A percentile compares a stretch with the other conserved stretches of the same genome.
phyloP scores from a whole-genome alignment of 2,113 vertebrate genomes.

The Varanus komodoensis region DNA sequence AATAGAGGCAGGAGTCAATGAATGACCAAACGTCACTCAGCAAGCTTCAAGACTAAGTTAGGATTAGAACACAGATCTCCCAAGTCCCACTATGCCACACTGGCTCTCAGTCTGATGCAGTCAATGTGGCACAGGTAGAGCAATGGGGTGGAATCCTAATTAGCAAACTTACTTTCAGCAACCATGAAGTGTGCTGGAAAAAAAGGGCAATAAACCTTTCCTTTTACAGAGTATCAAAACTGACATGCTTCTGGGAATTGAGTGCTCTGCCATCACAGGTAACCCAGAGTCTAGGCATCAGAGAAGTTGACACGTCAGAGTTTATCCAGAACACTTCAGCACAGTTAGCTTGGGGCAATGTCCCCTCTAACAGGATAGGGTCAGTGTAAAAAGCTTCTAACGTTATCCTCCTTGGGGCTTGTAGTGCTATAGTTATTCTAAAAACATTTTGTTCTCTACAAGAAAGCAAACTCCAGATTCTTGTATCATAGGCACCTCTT shows the following conservation, averaged over 20 bases:
- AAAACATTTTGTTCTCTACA: background rate
- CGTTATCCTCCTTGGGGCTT: background rate
- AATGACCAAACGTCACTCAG: no score
- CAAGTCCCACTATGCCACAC: no score
- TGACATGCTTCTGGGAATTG: background rate
- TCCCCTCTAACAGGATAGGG: conserved; percentile 1
- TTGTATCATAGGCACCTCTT: background rate
- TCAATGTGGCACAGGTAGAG: background rate
- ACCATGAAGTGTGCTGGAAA: background rate
- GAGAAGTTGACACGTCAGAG: background rate
- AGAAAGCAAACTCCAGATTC: background rate
- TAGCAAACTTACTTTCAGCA: background rate
- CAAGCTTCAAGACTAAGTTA: no score
- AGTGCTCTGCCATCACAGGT: background rate
- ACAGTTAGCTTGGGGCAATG: background rate
- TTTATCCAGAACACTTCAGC: background rate
- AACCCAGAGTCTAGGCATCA: background rate
- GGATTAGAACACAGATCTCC: no score
- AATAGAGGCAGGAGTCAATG: no score
- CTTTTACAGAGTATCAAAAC: background rate
- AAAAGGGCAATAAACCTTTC: background rate
- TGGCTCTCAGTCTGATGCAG: rapidly evolving
- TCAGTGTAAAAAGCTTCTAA: background rate
- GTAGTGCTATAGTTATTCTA: background rate
- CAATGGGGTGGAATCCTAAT: rapidly evolving